phyloP scores from a whole-genome alignment of 2,888 invertebrate species.

The Zygothrica quintamaculata region DNA sequence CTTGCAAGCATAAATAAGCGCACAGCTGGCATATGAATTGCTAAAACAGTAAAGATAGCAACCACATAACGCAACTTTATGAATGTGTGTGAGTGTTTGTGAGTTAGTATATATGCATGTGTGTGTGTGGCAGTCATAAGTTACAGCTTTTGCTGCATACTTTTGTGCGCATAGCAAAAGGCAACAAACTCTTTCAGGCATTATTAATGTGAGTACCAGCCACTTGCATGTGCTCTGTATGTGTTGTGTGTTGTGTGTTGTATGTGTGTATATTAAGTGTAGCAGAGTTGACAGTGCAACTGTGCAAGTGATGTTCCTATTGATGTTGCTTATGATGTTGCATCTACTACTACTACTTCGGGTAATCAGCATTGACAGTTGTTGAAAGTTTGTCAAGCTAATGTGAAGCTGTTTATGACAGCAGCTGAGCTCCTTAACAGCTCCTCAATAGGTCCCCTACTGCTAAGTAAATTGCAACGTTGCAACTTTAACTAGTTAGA shows the following conservation, averaged over 20 bases:
- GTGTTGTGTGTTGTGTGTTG: constrained; percentile 7
- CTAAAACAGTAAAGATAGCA: constrained; percentile 63
- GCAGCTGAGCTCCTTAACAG: constrained; percentile 9
- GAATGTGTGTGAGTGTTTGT: constrained; percentile 22
- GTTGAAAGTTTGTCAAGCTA: constrained; percentile 63
- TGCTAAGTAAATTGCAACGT: constrained; percentile 5
- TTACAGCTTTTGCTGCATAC: constrained; percentile 61
- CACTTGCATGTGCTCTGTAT: constrained; percentile 25
- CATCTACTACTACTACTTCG: constrained; percentile 15
- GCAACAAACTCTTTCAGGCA: constrained; percentile 59
- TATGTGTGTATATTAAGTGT: constrained; percentile 18
- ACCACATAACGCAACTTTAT: constrained; percentile 63
- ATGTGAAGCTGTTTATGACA: constrained; percentile 48
- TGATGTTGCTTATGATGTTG: constrained; percentile 5
- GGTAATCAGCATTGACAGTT: constrained; percentile 73
- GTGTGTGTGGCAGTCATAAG: constrained; percentile 50
- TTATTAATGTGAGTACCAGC: constrained; percentile 67
- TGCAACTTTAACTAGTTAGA: constrained; percentile 2
- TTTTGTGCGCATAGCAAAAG: constrained; percentile 50
- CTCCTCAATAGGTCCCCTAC: not conserved
- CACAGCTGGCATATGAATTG: constrained; percentile 70
- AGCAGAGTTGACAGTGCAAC: constrained; percentile 21
- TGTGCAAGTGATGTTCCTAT: constrained; percentile 20
- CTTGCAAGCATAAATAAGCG: constrained; percentile 65
- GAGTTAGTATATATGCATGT: not conserved